phyloP scores from a whole-genome alignment of 2,797 vertebrate genomes.

The Malurus leucopterus region DNA sequence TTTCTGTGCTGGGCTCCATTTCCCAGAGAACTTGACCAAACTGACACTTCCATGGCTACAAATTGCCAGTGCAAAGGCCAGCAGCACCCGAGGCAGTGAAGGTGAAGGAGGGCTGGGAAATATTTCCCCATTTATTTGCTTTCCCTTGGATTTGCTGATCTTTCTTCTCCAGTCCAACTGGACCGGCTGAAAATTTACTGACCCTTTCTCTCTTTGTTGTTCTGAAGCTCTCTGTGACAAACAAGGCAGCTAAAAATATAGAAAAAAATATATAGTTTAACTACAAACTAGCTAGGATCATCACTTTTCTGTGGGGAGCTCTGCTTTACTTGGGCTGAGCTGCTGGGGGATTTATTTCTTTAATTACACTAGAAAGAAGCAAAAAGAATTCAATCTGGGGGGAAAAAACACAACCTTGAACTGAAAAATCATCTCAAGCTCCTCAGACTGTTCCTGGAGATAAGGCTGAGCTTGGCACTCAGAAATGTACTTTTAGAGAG shows the following conservation, averaged over 20 bases:
- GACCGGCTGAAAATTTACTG: not conserved
- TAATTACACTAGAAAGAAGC: not conserved
- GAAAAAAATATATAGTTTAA: not conserved
- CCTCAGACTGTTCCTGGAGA: conserved; percentile 18
- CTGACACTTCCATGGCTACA: not conserved
- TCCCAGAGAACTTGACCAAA: not conserved
- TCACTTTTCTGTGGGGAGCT: not conserved
- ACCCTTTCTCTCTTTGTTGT: not conserved
- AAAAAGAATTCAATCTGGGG: not conserved
- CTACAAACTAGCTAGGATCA: not conserved
- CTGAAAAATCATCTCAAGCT: not conserved
- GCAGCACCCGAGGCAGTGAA: not conserved
- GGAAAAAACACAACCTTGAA: not conserved
- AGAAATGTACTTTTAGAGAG: not conserved
- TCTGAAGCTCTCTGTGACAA: not conserved
- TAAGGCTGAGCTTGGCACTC: not conserved
- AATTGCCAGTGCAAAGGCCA: not conserved
- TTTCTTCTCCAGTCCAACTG: not conserved
- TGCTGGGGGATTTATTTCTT: conserved; percentile 31
- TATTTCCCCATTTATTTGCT: not conserved
- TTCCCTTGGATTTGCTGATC: not conserved
- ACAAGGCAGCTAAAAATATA: not conserved
- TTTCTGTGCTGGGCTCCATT: fast-evolving
- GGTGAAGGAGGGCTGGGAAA: not conserved
- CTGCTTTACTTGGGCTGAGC: not conserved